Evolutionary conservation across 1,140 invertebrate genomes (phyloP), one percentile per base, ranked within the genome.

Genomic region (Cydia splendana): DNA sequence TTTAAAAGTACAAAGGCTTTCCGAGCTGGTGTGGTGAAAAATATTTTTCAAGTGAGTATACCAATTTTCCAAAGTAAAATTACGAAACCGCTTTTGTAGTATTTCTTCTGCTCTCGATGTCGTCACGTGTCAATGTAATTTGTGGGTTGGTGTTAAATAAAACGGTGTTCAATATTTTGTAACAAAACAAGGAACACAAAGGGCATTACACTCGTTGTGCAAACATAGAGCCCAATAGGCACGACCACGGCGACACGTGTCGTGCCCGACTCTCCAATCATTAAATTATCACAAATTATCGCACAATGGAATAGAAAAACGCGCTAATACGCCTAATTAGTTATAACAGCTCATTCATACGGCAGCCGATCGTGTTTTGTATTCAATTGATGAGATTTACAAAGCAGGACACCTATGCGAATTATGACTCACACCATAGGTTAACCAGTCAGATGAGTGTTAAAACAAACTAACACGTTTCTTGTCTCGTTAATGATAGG

Each of bases 131-230:
- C 87, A 88, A 88, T 89, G 89, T 82, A 91, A 93, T 93, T 93
- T 92, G 91, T 86, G 85, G 82, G 87, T 84, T 84, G 78, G 89
- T 92, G 91, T 91, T 93, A 93, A 93, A 91, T 91, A 91, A 91
- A 92, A 91, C 91, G 85, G 91, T 91, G 90, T 92, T 90, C 91
- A 93, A 93, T 93, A 92, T 93, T 93, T 91, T 93, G 90, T 92
- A 91, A 93, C 91, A 93, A 91, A 93, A 91, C 88, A 91, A 90
- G 91, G 87, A 87, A 91, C 82, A 93, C 89, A 90, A 92, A 93
- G 91, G 88, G 90, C 90, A 84, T 93, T 93, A 90, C 91, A 89
- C 91, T 91, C 90, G 79, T 75, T 83, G 82, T 77, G 87, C 82
- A 91, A 91, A 92, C 87, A 92, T 62, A 65, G 77, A 76, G 79